Conservation (phyloP, 2,113 vertebrate species). For the Ornithorhynchus anatinus region DNA sequence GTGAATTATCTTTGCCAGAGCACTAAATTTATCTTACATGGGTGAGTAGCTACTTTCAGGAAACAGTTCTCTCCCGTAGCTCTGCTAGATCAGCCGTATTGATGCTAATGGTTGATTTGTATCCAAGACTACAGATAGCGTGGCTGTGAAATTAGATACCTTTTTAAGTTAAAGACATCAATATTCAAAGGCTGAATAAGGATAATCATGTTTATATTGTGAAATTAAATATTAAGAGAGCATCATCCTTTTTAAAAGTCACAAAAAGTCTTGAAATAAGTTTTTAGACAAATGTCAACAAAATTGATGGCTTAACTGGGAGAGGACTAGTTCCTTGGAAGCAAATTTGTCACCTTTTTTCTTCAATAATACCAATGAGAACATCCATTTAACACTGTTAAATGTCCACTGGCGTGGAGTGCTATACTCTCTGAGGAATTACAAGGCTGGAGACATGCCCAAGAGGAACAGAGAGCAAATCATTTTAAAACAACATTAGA, state of each 20-base stretch:
- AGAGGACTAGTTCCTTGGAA: background rate
- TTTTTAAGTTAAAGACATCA: background rate
- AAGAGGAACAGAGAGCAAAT: conserved; percentile 31
- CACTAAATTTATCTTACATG: conserved; percentile 29
- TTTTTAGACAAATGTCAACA: too few species aligned
- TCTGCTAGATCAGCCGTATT: background rate
- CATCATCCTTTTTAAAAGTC: background rate
- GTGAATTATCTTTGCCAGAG: conserved; percentile 30
- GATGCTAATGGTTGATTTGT: conserved; percentile 1
- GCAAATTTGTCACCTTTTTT: background rate
- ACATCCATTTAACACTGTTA: too few species aligned
- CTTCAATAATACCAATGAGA: conserved; percentile 1
- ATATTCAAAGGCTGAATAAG: background rate
- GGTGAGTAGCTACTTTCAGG: conserved; percentile 35
- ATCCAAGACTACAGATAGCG: background rate
- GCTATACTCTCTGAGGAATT: too few species aligned
- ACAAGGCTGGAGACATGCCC: too few species aligned
- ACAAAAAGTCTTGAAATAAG: background rate
- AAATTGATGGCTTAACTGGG: background rate
- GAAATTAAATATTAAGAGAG: background rate
- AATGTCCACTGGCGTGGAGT: too few species aligned
- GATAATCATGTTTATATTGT: background rate
- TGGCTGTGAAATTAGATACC: background rate
- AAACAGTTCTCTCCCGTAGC: conserved; percentile 15
- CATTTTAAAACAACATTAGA: conserved; percentile 14